Conservation (phyloP, 2,797 vertebrate species). For the Anabas testudineus region DNA sequence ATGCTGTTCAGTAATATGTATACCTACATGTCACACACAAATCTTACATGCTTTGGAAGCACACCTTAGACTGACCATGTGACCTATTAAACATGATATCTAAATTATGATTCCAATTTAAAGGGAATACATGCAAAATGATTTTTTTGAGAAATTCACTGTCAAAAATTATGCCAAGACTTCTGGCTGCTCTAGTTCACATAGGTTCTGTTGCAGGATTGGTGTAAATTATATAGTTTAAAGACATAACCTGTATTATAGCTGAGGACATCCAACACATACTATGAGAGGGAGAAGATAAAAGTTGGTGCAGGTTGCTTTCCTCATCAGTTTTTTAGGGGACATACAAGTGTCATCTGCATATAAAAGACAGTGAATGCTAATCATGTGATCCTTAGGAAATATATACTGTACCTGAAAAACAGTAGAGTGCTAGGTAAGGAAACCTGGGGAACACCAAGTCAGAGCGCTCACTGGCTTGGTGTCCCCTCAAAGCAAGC, state of each 20-base stretch:
- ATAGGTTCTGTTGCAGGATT: too few relatives aligned
- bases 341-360: too few relatives aligned
- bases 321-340: too few relatives aligned
- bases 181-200: too few relatives aligned
- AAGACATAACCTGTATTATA: too few relatives aligned
- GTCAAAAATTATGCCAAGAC: conserved; percentile 8
- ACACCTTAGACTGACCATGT: conserved; percentile 21
- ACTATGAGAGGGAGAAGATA: too few relatives aligned
- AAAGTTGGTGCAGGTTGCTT: too few relatives aligned
- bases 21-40: neutral
- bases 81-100: conserved; percentile 46
- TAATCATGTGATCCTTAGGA: neutral
- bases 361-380: too few relatives aligned
- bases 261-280: too few relatives aligned
- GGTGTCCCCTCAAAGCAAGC: neutral
- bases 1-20: conserved; percentile 28
- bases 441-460: neutral
- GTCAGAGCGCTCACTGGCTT: neutral
- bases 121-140: too few relatives aligned
- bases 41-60: conserved; percentile 47
- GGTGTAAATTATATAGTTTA: too few relatives aligned
- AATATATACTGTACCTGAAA: neutral
- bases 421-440: neutral
- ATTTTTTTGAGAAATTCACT: conserved; percentile 25
- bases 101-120: conserved; percentile 17